Evolutionary conservation across 2,113 vertebrate genomes (phyloP).

Genomic region (Stigmatopora nigra): DNA sequence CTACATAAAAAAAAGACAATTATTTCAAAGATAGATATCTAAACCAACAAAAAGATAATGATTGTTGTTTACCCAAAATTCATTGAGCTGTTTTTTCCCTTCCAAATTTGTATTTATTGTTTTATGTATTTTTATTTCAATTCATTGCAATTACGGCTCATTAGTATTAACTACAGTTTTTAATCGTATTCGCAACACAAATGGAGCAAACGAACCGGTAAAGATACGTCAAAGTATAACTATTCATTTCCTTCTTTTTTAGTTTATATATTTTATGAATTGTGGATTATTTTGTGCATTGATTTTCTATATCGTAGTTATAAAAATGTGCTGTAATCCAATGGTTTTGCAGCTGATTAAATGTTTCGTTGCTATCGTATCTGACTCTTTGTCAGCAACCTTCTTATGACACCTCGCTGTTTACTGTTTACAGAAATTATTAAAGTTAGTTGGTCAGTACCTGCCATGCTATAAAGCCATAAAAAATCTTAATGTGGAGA

Average conservation of each 20-base stretch:
- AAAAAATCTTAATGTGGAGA: too few relatives aligned
- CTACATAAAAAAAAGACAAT: background rate
- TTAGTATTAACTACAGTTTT: background rate
- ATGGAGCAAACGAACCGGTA: conserved; percentile 1
- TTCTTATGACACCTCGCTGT: background rate
- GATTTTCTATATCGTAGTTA: conserved; percentile 2
- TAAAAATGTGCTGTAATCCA: conserved; percentile 40
- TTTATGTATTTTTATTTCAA: background rate
- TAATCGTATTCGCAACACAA: background rate
- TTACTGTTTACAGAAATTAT: too few relatives aligned
- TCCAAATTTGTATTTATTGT: background rate
- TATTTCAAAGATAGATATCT: background rate
- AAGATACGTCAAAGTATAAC: background rate
- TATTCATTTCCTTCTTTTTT: background rate
- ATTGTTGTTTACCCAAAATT: background rate
- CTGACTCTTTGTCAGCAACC: background rate
- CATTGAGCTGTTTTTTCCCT: background rate
- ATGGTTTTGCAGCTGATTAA: conserved; percentile 52
- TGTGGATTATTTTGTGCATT: conserved; percentile 26
- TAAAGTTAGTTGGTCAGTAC: too few relatives aligned
- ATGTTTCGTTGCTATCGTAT: conserved; percentile 36
- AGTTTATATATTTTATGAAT: conserved; percentile 20
- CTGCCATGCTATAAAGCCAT: too few relatives aligned
- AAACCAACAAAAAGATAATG: background rate
- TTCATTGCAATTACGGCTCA: background rate